These are phyloP conservation scores for Drosophila dunni DNA, from an alignment of 1,140 invertebrate species.

Conservation along the genomic window DNA sequence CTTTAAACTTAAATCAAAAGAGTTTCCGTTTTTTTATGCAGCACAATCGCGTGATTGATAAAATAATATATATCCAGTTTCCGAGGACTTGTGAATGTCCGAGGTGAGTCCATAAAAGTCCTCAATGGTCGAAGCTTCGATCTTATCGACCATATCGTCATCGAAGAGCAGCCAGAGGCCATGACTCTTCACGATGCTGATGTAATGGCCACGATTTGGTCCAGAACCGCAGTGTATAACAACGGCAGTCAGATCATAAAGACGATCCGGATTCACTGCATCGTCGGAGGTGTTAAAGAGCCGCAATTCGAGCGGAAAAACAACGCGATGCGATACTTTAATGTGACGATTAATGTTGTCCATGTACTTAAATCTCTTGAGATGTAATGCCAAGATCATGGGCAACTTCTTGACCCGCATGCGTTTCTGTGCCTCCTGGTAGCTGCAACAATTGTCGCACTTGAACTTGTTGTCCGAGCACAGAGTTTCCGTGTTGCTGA, in stretches of 20 bases:
- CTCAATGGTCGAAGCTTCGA: conserved; percentile 99
- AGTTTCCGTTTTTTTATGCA: conserved; percentile 12
- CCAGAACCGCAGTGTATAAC: conserved; percentile 99
- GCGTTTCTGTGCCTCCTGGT: conserved; percentile 98
- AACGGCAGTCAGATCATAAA: conserved; percentile 99
- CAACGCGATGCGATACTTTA: conserved; percentile 99
- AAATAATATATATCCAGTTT: conserved; percentile 99
- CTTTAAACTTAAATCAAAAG: conserved; percentile 21
- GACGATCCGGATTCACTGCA: conserved; percentile 97
- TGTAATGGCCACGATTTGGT: conserved; percentile 99
- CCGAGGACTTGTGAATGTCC: conserved; percentile 99
- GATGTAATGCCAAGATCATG: conserved; percentile 97
- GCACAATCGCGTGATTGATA: conserved; percentile 96
- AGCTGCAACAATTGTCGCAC: conserved; percentile 99
- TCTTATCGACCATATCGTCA: conserved; percentile 99
- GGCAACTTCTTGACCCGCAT: conserved; percentile 99
- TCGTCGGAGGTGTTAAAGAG: conserved; percentile 99
- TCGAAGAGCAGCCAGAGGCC: conserved; percentile 99
- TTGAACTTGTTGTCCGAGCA: conserved; percentile 99
- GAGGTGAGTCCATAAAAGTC: conserved; percentile 99
- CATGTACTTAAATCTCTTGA: conserved; percentile 99
- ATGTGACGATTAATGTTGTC: conserved; percentile 99
- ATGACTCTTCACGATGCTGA: conserved; percentile 99
- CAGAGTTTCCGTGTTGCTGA: conserved; percentile 99
- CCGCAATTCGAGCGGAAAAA: conserved; percentile 98